These are phyloP conservation scores for Menura novaehollandiae DNA, from an alignment of 2,113 vertebrate species.

Conservation along the genomic window DNA sequence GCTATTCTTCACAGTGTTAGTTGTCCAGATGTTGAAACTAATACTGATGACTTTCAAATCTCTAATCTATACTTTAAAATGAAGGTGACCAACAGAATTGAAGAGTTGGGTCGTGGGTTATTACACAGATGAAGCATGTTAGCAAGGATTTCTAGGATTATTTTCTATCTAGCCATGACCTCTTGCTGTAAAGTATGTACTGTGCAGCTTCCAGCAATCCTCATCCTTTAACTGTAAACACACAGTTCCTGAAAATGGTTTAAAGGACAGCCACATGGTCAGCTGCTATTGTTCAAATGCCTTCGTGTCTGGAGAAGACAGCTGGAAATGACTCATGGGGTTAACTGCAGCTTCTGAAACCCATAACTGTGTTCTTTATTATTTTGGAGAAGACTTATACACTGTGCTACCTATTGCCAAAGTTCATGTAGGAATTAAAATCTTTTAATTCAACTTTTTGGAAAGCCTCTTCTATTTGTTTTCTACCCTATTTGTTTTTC, in stretches of 20 bases:
- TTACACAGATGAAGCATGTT: not conserved
- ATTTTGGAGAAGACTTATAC: not conserved
- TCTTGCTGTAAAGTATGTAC: not conserved
- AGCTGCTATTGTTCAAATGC: conserved; percentile 60
- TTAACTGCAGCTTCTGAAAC: not conserved
- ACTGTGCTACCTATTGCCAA: not conserved
- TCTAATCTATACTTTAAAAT: not conserved
- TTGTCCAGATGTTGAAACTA: not conserved
- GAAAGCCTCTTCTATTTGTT: not conserved
- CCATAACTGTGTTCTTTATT: not conserved
- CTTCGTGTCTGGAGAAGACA: conserved; percentile 47
- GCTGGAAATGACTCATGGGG: conserved; percentile 46
- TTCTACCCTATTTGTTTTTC: not conserved
- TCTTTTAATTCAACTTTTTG: not conserved
- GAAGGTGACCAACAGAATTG: not conserved
- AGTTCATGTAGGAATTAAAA: not conserved
- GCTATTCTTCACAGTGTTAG: not conserved
- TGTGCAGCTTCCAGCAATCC: not conserved
- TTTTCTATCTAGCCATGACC: not conserved
- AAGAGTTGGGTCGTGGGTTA: not conserved
- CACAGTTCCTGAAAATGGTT: conserved; percentile 18
- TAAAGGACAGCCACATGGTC: not conserved
- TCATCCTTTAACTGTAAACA: not conserved
- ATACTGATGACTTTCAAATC: not conserved
- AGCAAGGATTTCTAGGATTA: conserved; percentile 21